phyloP scores from a whole-genome alignment of 1,140 invertebrate species.

The Stegodyphus mimosarum region DNA sequence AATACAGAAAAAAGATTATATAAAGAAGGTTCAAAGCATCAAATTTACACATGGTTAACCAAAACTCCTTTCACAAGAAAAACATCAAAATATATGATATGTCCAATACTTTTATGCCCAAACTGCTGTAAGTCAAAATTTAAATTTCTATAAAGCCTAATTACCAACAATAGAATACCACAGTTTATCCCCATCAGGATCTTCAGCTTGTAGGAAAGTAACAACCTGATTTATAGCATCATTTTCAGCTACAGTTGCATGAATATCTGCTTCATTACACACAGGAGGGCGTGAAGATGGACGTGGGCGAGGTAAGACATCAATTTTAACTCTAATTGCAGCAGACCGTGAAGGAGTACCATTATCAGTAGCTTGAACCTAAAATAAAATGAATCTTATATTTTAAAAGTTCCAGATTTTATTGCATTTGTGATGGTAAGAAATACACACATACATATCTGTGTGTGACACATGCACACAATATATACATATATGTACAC shows the following conservation, averaged over 20 bases:
- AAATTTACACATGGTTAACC: too few species aligned
- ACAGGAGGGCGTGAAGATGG: slow-evolving; percentile 74
- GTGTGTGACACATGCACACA: too few species aligned
- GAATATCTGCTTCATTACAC: slow-evolving; percentile 75
- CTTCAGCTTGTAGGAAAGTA: slow-evolving; percentile 81
- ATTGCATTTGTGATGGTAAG: too few species aligned
- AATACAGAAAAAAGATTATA: too few species aligned
- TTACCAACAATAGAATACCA: slow-evolving; percentile 92
- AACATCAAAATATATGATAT: too few species aligned
- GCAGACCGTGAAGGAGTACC: slow-evolving; percentile 75
- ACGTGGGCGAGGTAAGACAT: slow-evolving; percentile 65
- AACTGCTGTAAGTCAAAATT: too few species aligned
- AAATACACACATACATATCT: too few species aligned
- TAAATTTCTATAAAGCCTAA: slow-evolving; percentile 62
- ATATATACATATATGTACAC: too few species aligned
- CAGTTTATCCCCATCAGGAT: slow-evolving; percentile 84
- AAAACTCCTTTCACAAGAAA: too few species aligned
- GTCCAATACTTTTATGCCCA: too few species aligned
- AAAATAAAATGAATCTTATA: slow-evolving; percentile 25
- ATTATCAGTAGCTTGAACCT: slow-evolving; percentile 80
- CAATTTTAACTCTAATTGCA: slow-evolving; percentile 71
- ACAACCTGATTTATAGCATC: slow-evolving; percentile 86
- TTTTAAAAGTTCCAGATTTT: neutral
- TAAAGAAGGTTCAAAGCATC: too few species aligned
- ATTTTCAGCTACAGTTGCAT: slow-evolving; percentile 81